Percentiles rank a stretch among this genome's conserved stretches.
phyloP scores from a whole-genome alignment of 1,140 invertebrate species.

The Holcopasites calliopsidis region DNA sequence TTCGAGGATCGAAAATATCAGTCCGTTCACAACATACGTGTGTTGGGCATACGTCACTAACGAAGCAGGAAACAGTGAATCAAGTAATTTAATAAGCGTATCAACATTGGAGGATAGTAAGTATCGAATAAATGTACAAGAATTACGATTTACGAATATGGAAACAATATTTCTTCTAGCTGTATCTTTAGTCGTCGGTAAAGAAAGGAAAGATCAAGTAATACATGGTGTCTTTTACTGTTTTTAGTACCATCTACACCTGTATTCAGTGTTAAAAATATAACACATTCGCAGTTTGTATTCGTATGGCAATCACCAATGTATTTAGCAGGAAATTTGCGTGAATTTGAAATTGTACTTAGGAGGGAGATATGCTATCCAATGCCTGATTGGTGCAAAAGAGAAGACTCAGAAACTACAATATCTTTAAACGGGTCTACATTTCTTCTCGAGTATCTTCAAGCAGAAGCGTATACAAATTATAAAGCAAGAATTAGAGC shows the following conservation, averaged over 20 bases:
- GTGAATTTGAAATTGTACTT: conserved; percentile 61
- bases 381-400: conserved; percentile 57
- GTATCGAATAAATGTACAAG: background rate
- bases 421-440: conserved; percentile 15
- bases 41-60: conserved; percentile 56
- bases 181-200: too few relatives aligned
- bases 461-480: conserved; percentile 55
- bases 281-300: conserved; percentile 59
- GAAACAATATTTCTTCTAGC: too few relatives aligned
- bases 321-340: conserved; percentile 63
- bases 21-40: conserved; percentile 65
- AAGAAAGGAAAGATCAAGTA: background rate
- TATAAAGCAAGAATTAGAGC: conserved; percentile 66
- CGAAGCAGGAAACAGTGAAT: conserved; percentile 49
- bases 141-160: background rate
- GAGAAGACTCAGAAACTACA: background rate
- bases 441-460: conserved; percentile 35
- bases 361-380: conserved; percentile 52
- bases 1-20: conserved; percentile 50
- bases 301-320: conserved; percentile 67
- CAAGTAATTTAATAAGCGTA: conserved; percentile 39
- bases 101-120: conserved; percentile 66
- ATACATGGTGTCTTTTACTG: conserved; percentile 24
- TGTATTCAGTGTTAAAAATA: conserved; percentile 19
- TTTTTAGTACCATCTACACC: conserved; percentile 64